phyloP scores from a whole-genome alignment of 2,113 vertebrate species.

The Tauraco erythrolophus region DNA sequence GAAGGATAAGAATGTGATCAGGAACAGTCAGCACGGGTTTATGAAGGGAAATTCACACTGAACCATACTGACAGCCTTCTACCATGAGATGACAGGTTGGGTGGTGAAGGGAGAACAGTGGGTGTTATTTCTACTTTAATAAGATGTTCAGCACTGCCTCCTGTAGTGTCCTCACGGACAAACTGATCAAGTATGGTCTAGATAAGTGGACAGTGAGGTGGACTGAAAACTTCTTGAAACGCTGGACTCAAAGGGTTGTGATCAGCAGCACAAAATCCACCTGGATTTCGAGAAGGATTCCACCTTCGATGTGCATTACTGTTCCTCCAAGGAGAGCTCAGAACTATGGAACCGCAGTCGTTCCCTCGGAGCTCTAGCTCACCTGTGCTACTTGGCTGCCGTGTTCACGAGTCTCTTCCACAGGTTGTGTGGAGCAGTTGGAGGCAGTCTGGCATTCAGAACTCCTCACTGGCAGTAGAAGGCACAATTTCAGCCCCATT shows the following conservation, averaged over 20 bases:
- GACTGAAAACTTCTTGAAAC: background rate
- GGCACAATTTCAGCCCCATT: background rate
- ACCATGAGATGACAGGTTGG: background rate
- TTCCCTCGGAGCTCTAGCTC: background rate
- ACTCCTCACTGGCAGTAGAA: background rate
- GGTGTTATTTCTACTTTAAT: background rate
- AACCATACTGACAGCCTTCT: background rate
- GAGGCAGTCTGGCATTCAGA: background rate
- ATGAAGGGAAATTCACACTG: background rate
- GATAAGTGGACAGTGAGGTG: background rate
- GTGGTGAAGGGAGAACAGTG: background rate
- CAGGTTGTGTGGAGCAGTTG: background rate
- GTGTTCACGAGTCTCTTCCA: background rate
- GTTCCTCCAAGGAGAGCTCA: background rate
- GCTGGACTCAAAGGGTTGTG: background rate
- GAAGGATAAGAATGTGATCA: background rate
- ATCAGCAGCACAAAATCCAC: background rate
- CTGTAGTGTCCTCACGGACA: background rate
- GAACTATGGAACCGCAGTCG: fast-evolving
- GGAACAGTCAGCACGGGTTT: background rate
- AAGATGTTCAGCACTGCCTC: background rate
- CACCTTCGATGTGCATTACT: fast-evolving
- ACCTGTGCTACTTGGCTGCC: background rate
- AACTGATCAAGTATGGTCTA: background rate
- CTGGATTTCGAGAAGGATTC: background rate